These are phyloP conservation scores for Orthonychiurus folsomi DNA, from an alignment of 2,888 invertebrate species.

Conservation along the genomic window DNA sequence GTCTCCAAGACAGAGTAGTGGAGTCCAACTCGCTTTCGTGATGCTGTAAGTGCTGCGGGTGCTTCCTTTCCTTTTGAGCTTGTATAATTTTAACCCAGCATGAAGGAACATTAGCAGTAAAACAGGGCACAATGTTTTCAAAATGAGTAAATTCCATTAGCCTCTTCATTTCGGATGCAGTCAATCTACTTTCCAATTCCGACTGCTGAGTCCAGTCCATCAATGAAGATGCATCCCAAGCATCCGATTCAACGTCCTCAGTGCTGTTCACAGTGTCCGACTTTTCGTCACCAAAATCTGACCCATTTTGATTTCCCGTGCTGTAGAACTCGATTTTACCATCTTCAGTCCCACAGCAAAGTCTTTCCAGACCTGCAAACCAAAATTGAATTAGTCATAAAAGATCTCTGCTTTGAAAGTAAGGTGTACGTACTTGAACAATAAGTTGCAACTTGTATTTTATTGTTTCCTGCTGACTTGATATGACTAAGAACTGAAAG, in stretches of 20 bases:
- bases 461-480: constrained; percentile 42
- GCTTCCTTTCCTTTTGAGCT: constrained; percentile 77
- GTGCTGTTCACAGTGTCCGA: background rate
- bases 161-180: constrained; percentile 48
- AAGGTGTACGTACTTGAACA: constrained; percentile 59
- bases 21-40: constrained; percentile 34
- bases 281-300: background rate
- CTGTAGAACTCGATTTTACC: constrained; percentile 72
- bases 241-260: background rate
- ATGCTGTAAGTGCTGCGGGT: constrained; percentile 68
- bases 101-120: constrained; percentile 79
- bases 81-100: constrained; percentile 91
- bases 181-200: background rate
- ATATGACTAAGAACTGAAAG: constrained; percentile 10
- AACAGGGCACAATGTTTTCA: constrained; percentile 59
- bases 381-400: constrained; percentile 9
- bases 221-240: background rate
- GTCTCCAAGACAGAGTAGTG: constrained; percentile 64
- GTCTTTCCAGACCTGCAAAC: constrained; percentile 60
- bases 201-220: background rate
- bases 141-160: constrained; percentile 68
- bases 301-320: background rate
- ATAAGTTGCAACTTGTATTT: constrained; percentile 72
- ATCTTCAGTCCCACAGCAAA: constrained; percentile 71
- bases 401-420: too few species aligned